A percentile compares a stretch with the other conserved stretches of the same genome.
Conservation (phyloP, 2,113 vertebrate species). For the Charina bottae region DNA sequence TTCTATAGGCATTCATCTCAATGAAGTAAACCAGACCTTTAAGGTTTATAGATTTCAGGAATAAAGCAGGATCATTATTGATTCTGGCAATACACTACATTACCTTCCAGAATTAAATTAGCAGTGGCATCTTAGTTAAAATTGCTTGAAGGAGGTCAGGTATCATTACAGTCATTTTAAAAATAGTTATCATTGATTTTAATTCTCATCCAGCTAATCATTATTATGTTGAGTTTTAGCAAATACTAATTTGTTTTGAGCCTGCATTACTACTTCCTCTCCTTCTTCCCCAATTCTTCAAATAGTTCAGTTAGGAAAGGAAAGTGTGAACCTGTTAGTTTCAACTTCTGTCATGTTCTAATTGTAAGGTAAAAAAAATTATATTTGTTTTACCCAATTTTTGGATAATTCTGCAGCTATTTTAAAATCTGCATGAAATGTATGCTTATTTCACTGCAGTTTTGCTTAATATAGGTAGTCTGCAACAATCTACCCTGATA, state of each 20-base stretch:
- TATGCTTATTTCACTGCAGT: background rate
- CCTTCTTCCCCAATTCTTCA: background rate
- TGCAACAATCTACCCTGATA: background rate
- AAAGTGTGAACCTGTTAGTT: background rate
- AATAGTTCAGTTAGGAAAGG: background rate
- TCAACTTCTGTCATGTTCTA: background rate
- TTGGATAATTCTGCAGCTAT: background rate
- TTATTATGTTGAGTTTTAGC: conserved; percentile 16
- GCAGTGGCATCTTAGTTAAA: conserved; percentile 37
- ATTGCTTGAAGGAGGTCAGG: conserved; percentile 26
- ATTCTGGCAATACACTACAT: conserved; percentile 65
- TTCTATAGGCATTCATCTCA: background rate
- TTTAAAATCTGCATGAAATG: background rate
- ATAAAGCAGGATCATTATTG: conserved; percentile 44
- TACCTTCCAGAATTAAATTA: conserved; percentile 62
- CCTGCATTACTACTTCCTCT: background rate
- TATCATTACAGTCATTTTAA: conserved; percentile 13
- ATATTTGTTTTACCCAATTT: background rate
- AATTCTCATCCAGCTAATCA: background rate
- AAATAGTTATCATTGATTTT: conserved; percentile 43
- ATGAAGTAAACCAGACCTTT: conserved; percentile 7
- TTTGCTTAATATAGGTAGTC: background rate
- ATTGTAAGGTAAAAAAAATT: background rate
- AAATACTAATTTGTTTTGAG: background rate
- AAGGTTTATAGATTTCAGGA: conserved; percentile 46